Evolutionary conservation across 2,113 vertebrate species (phyloP), one percentile per base, ranked within the genome.

Genomic region (Hydrolagus affinis): DNA sequence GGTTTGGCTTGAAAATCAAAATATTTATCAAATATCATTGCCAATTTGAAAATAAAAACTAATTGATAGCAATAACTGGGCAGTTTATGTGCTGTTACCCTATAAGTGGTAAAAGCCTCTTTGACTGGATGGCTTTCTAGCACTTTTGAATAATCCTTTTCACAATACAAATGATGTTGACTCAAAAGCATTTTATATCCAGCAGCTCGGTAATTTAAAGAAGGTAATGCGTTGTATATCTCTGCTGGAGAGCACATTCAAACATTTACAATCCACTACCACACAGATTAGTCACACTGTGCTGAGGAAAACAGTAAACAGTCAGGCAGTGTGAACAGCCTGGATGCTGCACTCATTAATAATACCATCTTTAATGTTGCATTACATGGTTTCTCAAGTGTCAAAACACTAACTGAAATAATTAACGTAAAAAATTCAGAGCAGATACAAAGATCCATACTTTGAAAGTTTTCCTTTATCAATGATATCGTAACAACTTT

Each of bases 351-450:
- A 89, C 88, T 91, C 92, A 90, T 91, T 93, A 93, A 92, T 93
- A 93, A 94, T 91, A 93, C 92, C 91, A 91, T 90, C 90, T 94
- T 93, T 91, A 75, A 64, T 12, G 87, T 90, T 93, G 91, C 90
- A 93, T 92, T 91, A 90, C 89, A 91, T 93, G 94, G 94, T 94
- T 95, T 93, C 93, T 90, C 89, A 91, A 90, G 93, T 94, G 96
- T 96, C 95, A 97, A 94, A 94, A 93, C 92, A 94, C 95, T 97
- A 98, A 95, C 95, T 95, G 95, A 95, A 95, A 94, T 97, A 98
- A 97, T 98, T 96, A 97, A 94, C 92, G 92, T 93, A 93, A 92
- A 93, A 95, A 95, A 91, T 95, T 93, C 93, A 92, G 92, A 92
- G 91, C 91, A 90, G 91, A 89, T 92, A 93, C 93, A 94, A 92